Evolutionary conservation across 2,113 vertebrate genomes (phyloP).

Genomic region (Cranoglanis bouderius): DNA sequence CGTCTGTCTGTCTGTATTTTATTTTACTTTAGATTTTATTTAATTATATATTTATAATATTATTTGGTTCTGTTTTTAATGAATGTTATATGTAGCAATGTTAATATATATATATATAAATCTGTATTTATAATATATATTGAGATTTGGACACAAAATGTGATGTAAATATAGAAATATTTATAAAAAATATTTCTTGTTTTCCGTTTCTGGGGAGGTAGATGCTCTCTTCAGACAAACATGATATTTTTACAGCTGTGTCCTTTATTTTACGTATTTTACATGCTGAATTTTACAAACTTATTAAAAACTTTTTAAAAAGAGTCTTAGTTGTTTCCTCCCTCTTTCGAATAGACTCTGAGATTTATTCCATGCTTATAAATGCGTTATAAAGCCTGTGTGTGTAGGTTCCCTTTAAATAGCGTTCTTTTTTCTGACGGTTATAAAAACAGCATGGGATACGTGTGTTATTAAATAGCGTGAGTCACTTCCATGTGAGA

Average conservation of each 20-base stretch:
- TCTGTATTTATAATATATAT: too few relatives aligned
- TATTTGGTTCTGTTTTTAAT: neutral
- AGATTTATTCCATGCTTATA: neutral
- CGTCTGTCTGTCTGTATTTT: neutral
- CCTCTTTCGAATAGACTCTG: neutral
- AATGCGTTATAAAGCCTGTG: neutral
- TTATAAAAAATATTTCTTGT: too few relatives aligned
- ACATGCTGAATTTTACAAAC: neutral
- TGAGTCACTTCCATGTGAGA: neutral
- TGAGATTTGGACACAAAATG: neutral
- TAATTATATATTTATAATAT: neutral
- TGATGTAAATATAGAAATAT: neutral
- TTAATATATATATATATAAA: neutral
- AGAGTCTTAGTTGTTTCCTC: too few relatives aligned
- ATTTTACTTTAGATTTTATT: neutral
- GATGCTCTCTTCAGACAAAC: too few relatives aligned
- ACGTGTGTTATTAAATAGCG: neutral
- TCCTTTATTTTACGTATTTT: neutral
- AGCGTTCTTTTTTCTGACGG: too few relatives aligned
- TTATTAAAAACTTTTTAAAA: neutral
- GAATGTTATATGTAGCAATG: neutral
- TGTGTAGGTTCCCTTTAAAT: too few relatives aligned
- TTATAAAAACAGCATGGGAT: neutral
- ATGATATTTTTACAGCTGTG: neutral
- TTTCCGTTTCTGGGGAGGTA: too few relatives aligned